Conservation (phyloP, 53 echinoderm and acorn worm species). For the Antedon mediterranea region DNA sequence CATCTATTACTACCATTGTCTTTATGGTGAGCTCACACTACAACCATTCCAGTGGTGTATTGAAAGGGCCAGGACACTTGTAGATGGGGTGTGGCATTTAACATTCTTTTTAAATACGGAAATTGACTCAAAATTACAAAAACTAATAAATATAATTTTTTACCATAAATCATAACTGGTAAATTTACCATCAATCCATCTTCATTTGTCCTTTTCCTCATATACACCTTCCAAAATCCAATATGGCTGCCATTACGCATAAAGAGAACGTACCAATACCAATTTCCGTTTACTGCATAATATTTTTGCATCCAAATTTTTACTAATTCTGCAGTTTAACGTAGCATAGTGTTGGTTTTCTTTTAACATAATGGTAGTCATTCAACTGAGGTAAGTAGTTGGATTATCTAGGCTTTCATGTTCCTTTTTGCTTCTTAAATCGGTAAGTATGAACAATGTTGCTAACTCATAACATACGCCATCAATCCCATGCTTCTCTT, state of each 20-base stretch:
- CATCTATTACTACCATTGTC: constrained; percentile 27
- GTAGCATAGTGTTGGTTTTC: background rate
- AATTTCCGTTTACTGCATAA: background rate
- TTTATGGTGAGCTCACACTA: constrained; percentile 64
- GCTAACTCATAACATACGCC: background rate
- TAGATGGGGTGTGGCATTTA: too few species aligned
- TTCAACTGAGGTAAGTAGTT: background rate
- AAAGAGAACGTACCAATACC: too few species aligned
- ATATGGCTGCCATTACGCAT: too few species aligned
- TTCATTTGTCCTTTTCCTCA: too few species aligned
- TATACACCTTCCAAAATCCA: too few species aligned
- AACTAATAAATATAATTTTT: too few species aligned
- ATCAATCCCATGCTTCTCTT: background rate
- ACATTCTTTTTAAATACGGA: too few species aligned
- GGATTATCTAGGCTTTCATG: background rate
- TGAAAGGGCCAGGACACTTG: too few species aligned
- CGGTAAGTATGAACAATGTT: background rate
- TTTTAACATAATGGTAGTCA: background rate
- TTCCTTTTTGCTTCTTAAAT: background rate
- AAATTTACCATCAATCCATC: too few species aligned
- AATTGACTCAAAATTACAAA: too few species aligned
- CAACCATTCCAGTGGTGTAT: background rate
- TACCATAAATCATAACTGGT: too few species aligned
- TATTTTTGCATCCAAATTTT: background rate
- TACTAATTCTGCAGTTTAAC: background rate